phyloP scores from a whole-genome alignment of 2,888 invertebrate genomes.

The Perizoma flavofasciatum region DNA sequence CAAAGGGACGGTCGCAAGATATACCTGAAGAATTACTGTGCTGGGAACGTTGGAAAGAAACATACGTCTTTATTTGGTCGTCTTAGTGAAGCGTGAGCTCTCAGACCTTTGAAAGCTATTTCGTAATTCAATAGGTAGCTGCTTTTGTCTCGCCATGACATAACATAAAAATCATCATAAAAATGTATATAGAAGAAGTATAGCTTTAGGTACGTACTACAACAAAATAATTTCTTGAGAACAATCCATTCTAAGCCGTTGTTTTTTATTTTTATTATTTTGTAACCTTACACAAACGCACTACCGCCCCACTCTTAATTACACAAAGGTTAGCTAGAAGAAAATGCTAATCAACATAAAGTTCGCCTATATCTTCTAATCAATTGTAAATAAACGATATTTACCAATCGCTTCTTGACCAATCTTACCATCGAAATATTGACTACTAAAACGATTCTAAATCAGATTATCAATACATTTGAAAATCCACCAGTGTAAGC shows the following conservation, averaged over 20 bases:
- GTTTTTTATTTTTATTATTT: no score
- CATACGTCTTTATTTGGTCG: slow-evolving; percentile 53
- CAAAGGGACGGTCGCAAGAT: slow-evolving; percentile 65
- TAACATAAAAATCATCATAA: not conserved
- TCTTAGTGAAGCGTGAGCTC: slow-evolving; percentile 37
- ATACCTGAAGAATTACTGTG: slow-evolving; percentile 70
- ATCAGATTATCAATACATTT: slow-evolving; percentile 28
- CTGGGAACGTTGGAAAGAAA: slow-evolving; percentile 54
- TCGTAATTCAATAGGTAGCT: not conserved
- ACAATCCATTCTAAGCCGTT: no score
- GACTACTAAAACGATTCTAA: slow-evolving; percentile 16
- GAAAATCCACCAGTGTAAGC: slow-evolving; percentile 26
- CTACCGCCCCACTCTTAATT: no score
- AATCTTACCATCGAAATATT: slow-evolving; percentile 8
- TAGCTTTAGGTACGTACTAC: no score
- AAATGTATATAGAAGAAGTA: no score
- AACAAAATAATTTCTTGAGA: no score
- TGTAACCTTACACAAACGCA: no score
- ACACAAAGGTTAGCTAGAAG: no score
- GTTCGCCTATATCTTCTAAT: no score
- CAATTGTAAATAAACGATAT: no score
- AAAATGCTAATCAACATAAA: no score
- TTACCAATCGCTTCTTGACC: not conserved
- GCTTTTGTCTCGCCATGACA: not conserved
- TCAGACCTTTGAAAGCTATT: slow-evolving; percentile 11